phyloP scores from a whole-genome alignment of 2,113 vertebrate species.

The Nothocercus julius region DNA sequence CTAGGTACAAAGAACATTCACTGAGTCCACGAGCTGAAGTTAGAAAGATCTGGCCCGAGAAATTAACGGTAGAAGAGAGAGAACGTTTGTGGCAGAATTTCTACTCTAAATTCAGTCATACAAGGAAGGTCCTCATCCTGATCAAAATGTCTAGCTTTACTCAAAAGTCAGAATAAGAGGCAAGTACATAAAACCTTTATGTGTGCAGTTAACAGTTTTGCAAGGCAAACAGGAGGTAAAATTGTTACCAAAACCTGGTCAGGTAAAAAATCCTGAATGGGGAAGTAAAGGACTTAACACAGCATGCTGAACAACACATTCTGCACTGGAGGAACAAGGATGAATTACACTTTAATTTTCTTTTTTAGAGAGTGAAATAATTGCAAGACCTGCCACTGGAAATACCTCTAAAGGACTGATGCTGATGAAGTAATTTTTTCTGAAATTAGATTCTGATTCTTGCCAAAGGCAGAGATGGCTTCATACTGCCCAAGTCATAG shows the following conservation, averaged over 20 bases:
- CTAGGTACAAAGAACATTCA: neutral
- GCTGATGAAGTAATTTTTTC: neutral
- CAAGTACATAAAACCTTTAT: rapidly evolving
- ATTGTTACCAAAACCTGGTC: neutral
- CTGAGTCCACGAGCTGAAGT: neutral
- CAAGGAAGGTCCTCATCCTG: rapidly evolving
- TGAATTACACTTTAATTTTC: neutral
- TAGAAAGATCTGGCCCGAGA: neutral
- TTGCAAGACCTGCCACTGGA: neutral
- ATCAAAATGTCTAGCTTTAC: rapidly evolving
- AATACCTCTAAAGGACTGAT: neutral
- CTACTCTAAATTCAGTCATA: neutral
- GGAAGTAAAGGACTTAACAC: neutral
- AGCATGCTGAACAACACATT: neutral
- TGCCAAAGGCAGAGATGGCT: neutral
- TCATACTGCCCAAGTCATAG: neutral
- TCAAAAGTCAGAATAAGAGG: neutral
- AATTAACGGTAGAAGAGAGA: neutral
- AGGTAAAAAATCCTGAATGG: neutral
- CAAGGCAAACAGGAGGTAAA: neutral
- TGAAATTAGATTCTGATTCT: neutral
- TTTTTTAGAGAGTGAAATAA: neutral
- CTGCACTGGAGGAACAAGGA: neutral
- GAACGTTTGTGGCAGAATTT: neutral
- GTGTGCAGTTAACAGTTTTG: rapidly evolving